Evolutionary conservation across 2,888 invertebrate genomes (phyloP), one percentile per base, ranked within the genome.

Genomic region (Caenorhabditis macrosperma): DNA sequence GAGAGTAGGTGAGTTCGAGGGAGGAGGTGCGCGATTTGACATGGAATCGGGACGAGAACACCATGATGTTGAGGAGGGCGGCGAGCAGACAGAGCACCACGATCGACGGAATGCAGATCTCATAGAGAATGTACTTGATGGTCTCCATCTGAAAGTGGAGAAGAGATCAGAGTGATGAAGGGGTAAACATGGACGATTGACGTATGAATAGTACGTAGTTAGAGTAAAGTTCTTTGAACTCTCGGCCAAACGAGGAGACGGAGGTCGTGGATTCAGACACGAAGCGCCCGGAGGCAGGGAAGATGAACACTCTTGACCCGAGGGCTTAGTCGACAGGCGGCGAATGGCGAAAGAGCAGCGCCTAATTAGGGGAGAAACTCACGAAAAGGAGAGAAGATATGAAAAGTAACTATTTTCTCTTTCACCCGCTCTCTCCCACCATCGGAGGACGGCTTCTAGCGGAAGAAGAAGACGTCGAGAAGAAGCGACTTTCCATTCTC

Each of bases 1-100:
- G 67, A 1, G 84, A 84, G 67, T 85, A 86, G 41, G 85, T 86
- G 59, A 86, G 52, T 24, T 86, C 85, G 12, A 86, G 74, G 1
- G 85, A 82, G 0, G 85, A 67, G 4, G 83, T 81, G 3, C 84
- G 75, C 4, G 63, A 52, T 59, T 82, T 84, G 15, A 81, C 78
- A 33, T 81, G 75, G 46, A 69, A 79, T 20, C 84, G 64, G 1
- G 84, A 82, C 9, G 74, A 55, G 60, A 84, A 81, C 0, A 86
- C 85, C 60, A 82, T 76, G 17, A 86, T 78, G 61, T 86, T 86
- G 60, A 86, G 79, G 15, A 82, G 48, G 15, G 84, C 84, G 7
- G 86, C 86, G 30, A 86, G 52, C 22, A 79, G 35, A 44, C 85
- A 85, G 12, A 85, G 57, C 10, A 84, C 26, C 9, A 77, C 78